These are phyloP conservation scores for Spodoptera picta DNA, from an alignment of 2,888 invertebrate genomes.

Conservation along the genomic window DNA sequence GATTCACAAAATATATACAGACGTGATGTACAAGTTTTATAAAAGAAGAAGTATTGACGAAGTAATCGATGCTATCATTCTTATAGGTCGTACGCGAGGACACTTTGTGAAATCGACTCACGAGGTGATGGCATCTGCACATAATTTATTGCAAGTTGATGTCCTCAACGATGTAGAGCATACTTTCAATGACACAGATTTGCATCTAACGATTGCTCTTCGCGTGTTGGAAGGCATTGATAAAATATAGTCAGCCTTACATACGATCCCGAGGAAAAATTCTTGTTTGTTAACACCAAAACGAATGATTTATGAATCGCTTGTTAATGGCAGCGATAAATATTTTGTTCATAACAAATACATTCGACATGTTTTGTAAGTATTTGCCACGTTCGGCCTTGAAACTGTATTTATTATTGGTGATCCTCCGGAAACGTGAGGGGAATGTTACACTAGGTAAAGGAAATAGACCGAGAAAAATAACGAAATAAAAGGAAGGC, in stretches of 20 bases:
- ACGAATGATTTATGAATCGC: constrained; percentile 43
- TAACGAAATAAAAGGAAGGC: constrained; percentile 30
- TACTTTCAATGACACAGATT: constrained; percentile 68
- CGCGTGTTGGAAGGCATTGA: constrained; percentile 29
- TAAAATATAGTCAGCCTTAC: constrained; percentile 21
- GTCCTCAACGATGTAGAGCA: constrained; percentile 49
- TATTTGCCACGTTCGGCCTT: constrained; percentile 31
- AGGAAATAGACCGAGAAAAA: constrained; percentile 29
- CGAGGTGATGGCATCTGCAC: constrained; percentile 71
- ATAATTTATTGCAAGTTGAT: constrained; percentile 73
- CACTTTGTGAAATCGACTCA: constrained; percentile 61
- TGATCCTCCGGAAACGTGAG: constrained; percentile 35
- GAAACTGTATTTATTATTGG: constrained; percentile 43
- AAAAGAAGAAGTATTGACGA: constrained; percentile 41
- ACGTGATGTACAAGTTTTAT: constrained; percentile 35
- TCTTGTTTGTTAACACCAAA: constrained; percentile 31
- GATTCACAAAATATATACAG: neutral
- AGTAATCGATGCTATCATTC: constrained; percentile 50
- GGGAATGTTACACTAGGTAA: constrained; percentile 27
- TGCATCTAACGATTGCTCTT: constrained; percentile 61
- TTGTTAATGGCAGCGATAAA: constrained; percentile 32
- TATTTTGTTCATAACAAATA: constrained; percentile 35
- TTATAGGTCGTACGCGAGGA: constrained; percentile 26
- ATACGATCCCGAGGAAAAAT: constrained; percentile 12
- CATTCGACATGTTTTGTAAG: constrained; percentile 28